Base-by-base conservation (phyloP, 2,888 invertebrate genomes). In the Therioaphis trifolii region DNA sequence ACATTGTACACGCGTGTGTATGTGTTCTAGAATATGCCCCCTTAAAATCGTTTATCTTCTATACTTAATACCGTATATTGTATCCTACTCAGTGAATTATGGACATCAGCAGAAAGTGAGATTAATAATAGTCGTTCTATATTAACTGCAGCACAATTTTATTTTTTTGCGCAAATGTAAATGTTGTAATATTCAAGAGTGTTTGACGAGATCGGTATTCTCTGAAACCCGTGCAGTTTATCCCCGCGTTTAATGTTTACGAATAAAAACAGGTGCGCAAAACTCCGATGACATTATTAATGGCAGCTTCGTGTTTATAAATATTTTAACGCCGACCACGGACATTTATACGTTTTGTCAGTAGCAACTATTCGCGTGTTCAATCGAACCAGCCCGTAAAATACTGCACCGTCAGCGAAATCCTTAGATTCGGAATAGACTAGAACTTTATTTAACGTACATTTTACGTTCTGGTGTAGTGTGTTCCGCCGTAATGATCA, bases 401-500 rank as follows among this genome's bases (percentile, higher is more conserved):
- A 35, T 35, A 35, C 7, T 35, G 35, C 35, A 35, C 9, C 18
- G 68, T 68, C 21, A 43, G 68, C 40, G 21, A 43, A 46, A 63
- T n/a, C 46, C 27, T 76, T 63, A 46, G n/a, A 63, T 46, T 63
- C n/a, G 43, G 61, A 63, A 46, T 27, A 46, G 24, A 55, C 24
- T n/a, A n/a, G 52, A 52, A 52, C 21, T 75, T 58, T 43, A 29
- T 43, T 29, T 21, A 43, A 24, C 24, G 21, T 15, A 35, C 43
- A 27, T 58, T 61, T 4, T 24, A 35, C 43, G 63, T 58, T 76
- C 29, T 27, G 61, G 46, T 61, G 43, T 43, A 61, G 49, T 40
- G 46, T 49, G 76, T 76, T 76, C 76, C 76, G 76, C 63, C 40
- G 46, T 49, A 27, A 46, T 63, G 76, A 63, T 63, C 46, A 63